Evolutionary conservation across 2,888 invertebrate species (phyloP).

Genomic region (Caenorhabditis sinica): DNA sequence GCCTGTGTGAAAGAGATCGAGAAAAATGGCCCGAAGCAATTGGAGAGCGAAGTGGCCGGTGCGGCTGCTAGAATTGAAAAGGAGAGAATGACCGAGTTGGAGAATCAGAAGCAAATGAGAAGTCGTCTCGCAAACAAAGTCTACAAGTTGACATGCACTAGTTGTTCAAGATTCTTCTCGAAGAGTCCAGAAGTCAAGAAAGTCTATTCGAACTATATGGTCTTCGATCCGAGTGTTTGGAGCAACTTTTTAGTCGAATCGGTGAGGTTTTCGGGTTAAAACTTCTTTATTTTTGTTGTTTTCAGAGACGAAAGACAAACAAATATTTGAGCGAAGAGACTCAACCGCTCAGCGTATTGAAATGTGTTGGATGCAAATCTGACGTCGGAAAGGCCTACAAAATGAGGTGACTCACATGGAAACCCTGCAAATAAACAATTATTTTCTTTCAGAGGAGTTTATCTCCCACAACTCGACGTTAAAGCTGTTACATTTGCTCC

Average conservation of each 20-base stretch:
- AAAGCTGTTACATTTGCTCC: slow-evolving; percentile 10
- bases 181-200: slow-evolving; percentile 36
- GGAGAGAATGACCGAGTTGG: slow-evolving; percentile 2
- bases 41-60: slow-evolving; percentile 14
- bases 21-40: slow-evolving; percentile 25
- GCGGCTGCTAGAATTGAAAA: neutral
- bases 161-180: slow-evolving; percentile 28
- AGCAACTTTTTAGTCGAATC: slow-evolving; percentile 11
- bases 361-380: slow-evolving; percentile 29
- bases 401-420: slow-evolving; percentile 30
- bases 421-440: neutral
- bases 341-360: slow-evolving; percentile 39
- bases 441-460: slow-evolving; percentile 61
- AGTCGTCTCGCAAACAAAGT: neutral
- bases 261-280: neutral
- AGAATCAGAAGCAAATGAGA: neutral
- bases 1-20: slow-evolving; percentile 47
- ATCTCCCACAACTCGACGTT: slow-evolving; percentile 54
- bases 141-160: slow-evolving; percentile 28
- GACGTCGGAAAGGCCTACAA: slow-evolving; percentile 61
- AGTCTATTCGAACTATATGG: slow-evolving; percentile 59
- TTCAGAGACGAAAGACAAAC: slow-evolving; percentile 34
- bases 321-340: slow-evolving; percentile 32
- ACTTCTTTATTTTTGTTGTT: neutral
- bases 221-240: slow-evolving; percentile 53